These are phyloP conservation scores for Toxotes lorentzi DNA, from an alignment of 2,797 vertebrate genomes.

Conservation along the genomic window DNA sequence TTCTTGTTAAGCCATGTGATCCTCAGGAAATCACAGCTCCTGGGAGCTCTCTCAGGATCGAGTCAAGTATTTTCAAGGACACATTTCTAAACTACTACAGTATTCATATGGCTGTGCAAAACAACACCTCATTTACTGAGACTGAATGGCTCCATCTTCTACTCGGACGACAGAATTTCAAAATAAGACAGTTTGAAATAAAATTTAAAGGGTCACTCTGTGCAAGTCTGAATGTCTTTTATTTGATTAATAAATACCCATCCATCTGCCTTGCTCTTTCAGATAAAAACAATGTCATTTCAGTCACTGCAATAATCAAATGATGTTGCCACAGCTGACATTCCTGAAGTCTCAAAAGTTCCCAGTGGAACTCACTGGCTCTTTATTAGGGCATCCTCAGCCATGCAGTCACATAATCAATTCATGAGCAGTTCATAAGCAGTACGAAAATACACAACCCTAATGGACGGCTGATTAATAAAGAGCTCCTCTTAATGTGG, in stretches of 20 bases:
- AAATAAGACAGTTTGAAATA: neutral
- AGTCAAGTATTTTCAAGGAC: too few species aligned
- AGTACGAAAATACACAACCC: slow-evolving; percentile 21
- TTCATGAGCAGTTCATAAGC: neutral
- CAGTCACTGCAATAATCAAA: neutral
- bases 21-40: too few species aligned
- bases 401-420: neutral
- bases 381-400: slow-evolving; percentile 9
- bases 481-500: neutral
- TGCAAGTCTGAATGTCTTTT: neutral
- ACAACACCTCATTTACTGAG: neutral
- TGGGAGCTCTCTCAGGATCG: too few species aligned
- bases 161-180: neutral
- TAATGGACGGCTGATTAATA: slow-evolving; percentile 44
- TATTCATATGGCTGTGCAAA: too few species aligned
- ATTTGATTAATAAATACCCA: neutral
- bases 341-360: neutral
- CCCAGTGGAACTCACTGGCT: neutral
- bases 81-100: too few species aligned
- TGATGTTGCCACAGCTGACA: neutral
- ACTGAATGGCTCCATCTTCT: too few species aligned
- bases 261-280: neutral
- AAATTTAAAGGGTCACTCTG: neutral
- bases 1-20: too few species aligned
- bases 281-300: neutral